Evolutionary conservation across 1,140 invertebrate species (phyloP).

Genomic region (Platorchestia sp.): DNA sequence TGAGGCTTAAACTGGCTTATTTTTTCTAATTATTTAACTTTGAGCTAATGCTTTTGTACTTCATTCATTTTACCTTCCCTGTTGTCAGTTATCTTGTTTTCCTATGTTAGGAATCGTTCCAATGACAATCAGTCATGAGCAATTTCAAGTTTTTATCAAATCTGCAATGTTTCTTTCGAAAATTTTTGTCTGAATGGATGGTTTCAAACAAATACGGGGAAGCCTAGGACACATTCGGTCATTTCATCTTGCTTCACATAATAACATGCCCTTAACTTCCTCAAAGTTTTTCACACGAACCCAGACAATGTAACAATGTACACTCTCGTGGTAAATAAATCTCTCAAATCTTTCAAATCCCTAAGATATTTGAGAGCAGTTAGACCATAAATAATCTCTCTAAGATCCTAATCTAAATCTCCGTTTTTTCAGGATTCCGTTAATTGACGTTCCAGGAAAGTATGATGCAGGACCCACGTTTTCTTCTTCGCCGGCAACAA

Average conservation of each 20-base stretch:
- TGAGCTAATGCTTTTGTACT: no score
- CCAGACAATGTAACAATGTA: not conserved
- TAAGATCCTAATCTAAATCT: not conserved
- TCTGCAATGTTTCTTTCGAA: not conserved
- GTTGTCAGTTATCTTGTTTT: not conserved
- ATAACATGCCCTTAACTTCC: not conserved
- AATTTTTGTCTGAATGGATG: not conserved
- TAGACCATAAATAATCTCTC: not conserved
- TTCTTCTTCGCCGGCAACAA: not conserved
- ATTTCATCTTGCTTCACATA: not conserved
- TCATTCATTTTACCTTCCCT: not conserved
- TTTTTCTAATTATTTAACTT: no score
- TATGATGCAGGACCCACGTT: not conserved
- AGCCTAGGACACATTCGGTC: no score
- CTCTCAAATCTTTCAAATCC: not conserved
- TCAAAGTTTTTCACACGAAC: not conserved
- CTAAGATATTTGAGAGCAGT: not conserved
- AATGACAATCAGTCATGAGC: not conserved
- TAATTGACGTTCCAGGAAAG: not conserved
- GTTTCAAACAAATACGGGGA: no score
- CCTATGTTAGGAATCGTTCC: not conserved
- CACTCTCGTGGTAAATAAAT: not conserved
- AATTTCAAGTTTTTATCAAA: not conserved
- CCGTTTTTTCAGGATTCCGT: not conserved
- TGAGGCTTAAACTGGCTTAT: no score